Percentiles rank a stretch among this genome's conserved stretches.
phyloP scores from a whole-genome alignment of 2,888 invertebrate species.

The Eupsilia transversa region DNA sequence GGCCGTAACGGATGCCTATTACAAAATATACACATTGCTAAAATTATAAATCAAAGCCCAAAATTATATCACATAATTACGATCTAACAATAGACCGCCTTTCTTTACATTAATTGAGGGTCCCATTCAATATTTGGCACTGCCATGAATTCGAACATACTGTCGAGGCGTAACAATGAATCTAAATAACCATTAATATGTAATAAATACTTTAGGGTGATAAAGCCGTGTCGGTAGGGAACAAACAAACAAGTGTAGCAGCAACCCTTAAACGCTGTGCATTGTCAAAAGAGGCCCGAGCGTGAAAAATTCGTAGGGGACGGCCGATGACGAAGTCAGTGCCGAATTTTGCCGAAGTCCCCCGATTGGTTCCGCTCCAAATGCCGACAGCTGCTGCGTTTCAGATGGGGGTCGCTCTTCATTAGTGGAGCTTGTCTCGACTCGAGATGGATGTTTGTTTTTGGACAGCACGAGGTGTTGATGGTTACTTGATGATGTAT shows the following conservation, averaged over 20 bases:
- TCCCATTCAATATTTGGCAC: constrained; percentile 85
- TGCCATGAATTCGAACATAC: constrained; percentile 90
- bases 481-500: constrained; percentile 88
- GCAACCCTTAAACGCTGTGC: constrained; percentile 84
- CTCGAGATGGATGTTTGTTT: constrained; percentile 90
- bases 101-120: constrained; percentile 81
- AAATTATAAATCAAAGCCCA: constrained; percentile 69
- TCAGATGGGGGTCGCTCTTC: constrained; percentile 89
- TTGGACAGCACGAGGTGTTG: constrained; percentile 85
- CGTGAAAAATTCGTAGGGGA: constrained; percentile 78
- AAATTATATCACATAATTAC: constrained; percentile 82
- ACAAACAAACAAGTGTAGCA: constrained; percentile 89
- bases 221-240: constrained; percentile 86
- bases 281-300: constrained; percentile 79
- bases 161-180: constrained; percentile 89
- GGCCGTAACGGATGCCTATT: constrained; percentile 36
- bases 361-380: constrained; percentile 88
- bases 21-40: constrained; percentile 55
- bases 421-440: constrained; percentile 89
- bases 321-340: constrained; percentile 75
- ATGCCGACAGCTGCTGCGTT: constrained; percentile 89
- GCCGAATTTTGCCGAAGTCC: constrained; percentile 79
- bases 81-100: constrained; percentile 76
- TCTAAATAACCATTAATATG: constrained; percentile 91
- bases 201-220: constrained; percentile 90